A percentile compares a stretch with the other conserved stretches of the same genome.
Conservation (phyloP, 2,888 invertebrate species). For the Oscheius onirici region DNA sequence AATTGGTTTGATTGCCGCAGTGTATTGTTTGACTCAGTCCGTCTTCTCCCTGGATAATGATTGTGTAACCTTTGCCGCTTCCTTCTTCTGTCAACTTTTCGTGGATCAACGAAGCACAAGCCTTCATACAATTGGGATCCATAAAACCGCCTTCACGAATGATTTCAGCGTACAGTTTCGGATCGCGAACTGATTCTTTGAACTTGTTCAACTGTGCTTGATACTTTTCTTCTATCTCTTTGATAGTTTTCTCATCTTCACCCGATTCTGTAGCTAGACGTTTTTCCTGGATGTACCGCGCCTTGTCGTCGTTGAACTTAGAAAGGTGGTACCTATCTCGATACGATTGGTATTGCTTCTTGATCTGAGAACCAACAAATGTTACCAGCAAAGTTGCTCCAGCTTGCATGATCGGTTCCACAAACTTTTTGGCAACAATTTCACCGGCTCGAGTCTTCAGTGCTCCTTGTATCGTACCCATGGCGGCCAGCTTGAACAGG, state of each 20-base stretch:
- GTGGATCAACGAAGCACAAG: background rate
- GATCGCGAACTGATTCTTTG: background rate
- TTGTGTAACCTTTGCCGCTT: background rate
- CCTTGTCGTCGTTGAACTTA: background rate
- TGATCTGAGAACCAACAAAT: background rate
- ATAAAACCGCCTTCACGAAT: slow-evolving; percentile 19
- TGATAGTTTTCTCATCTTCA: background rate
- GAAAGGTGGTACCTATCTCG: background rate
- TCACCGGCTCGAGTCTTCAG: background rate
- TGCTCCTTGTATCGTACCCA: background rate
- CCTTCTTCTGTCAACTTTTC: background rate
- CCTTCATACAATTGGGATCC: slow-evolving; percentile 13
- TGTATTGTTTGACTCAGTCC: background rate
- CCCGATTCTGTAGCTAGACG: background rate
- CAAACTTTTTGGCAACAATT: slow-evolving; percentile 17
- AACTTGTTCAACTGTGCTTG: background rate
- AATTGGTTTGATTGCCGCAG: background rate
- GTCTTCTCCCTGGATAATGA: background rate
- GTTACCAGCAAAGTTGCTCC: background rate
- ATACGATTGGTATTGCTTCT: slow-evolving; percentile 1
- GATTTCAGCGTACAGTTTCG: background rate
- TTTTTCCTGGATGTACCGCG: background rate
- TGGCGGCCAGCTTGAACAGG: background rate
- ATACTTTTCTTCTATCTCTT: background rate
- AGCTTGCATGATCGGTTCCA: background rate